Percentiles rank a stretch among this genome's conserved stretches.
These are phyloP conservation scores for Scolanthus callimorphus DNA, from an alignment of 92 coral and sea anemone species.

Conservation along the genomic window DNA sequence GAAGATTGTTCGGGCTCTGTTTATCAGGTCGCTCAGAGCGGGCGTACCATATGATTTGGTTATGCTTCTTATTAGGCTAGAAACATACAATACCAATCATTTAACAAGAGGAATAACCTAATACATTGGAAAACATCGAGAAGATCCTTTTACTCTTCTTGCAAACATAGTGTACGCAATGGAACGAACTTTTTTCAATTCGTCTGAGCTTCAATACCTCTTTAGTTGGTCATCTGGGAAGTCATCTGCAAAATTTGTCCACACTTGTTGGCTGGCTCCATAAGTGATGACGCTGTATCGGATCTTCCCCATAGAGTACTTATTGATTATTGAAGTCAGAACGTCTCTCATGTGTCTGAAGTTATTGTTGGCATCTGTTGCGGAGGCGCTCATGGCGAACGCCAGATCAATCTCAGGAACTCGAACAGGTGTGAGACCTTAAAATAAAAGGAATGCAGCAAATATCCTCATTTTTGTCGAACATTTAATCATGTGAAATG, in stretches of 20 bases:
- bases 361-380: conserved; percentile 35
- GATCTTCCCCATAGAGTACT: conserved; percentile 52
- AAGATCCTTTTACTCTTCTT: too few species aligned
- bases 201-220: conserved; percentile 2
- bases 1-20: conserved; percentile 9
- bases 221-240: conserved; percentile 25
- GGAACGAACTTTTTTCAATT: too few species aligned
- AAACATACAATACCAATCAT: too few species aligned
- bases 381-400: conserved; percentile 66
- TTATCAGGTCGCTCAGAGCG: conserved; percentile 26
- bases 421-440: conserved; percentile 4
- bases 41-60: conserved; percentile 28
- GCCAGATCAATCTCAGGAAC: conserved; percentile 63
- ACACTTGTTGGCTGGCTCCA: conserved; percentile 46
- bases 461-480: too few species aligned
- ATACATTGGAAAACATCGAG: too few species aligned
- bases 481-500: too few species aligned
- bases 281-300: conserved; percentile 55
- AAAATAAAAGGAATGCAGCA: too few species aligned
- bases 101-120: too few species aligned
- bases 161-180: too few species aligned
- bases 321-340: conserved; percentile 52
- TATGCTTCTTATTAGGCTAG: conserved; percentile 8
- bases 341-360: conserved; percentile 39
- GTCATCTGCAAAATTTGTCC: conserved; percentile 33